Percentiles rank a stretch among this genome's conserved stretches.
These are phyloP conservation scores for Drosophila nebulosa DNA, from an alignment of 1,140 invertebrate species.

Conservation along the genomic window DNA sequence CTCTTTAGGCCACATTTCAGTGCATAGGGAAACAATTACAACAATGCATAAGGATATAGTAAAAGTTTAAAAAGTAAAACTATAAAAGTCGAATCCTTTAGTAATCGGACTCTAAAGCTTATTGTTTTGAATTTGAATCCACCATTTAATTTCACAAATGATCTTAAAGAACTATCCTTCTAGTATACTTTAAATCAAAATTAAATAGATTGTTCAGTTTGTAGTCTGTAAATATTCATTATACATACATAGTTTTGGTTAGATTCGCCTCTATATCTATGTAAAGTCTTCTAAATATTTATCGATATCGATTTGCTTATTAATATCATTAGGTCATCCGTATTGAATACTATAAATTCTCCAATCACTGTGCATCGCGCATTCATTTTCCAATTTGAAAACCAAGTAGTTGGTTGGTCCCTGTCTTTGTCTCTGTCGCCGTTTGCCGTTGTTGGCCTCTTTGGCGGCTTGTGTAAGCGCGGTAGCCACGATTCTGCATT, in stretches of 20 bases:
- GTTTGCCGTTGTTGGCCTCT: conserved; percentile 29
- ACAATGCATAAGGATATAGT: too few species aligned
- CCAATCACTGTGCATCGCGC: conserved; percentile 25
- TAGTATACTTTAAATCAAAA: background rate
- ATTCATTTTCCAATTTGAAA: conserved; percentile 7
- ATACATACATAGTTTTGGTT: too few species aligned
- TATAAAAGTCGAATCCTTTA: too few species aligned
- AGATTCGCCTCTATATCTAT: background rate
- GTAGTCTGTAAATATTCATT: background rate
- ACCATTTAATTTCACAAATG: too few species aligned
- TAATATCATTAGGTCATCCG: background rate
- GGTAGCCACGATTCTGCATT: conserved; percentile 76
- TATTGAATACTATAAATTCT: background rate
- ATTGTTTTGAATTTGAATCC: too few species aligned
- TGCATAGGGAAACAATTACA: too few species aligned
- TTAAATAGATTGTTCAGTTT: background rate
- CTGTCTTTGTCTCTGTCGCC: conserved; percentile 13
- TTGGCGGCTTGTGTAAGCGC: conserved; percentile 70
- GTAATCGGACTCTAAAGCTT: too few species aligned
- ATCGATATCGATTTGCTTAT: background rate
- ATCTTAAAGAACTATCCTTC: too few species aligned
- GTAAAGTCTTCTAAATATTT: background rate
- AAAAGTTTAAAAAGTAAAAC: too few species aligned
- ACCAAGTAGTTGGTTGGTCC: background rate
- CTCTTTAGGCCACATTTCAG: too few species aligned